Conservation (phyloP, 35 echinoderm and acorn worm genomes). For the Ophiothrix spiculata region DNA sequence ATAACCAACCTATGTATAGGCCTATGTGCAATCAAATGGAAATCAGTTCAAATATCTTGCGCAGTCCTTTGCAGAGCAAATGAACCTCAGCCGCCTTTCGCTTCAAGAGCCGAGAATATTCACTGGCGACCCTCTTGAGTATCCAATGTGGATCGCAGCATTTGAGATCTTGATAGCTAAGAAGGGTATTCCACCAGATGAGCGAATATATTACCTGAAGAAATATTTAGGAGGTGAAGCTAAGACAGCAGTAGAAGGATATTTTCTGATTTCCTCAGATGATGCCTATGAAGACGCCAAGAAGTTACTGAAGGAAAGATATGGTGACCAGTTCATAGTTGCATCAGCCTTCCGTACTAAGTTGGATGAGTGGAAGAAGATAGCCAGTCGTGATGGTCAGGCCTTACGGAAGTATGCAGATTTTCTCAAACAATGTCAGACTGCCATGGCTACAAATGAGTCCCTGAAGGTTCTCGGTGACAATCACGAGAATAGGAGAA, state of each 20-base stretch:
- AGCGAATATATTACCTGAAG: slow-evolving; percentile 33
- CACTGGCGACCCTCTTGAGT: slow-evolving; percentile 57
- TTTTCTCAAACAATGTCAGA: slow-evolving; percentile 23
- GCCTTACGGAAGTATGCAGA: slow-evolving; percentile 50
- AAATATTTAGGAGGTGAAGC: slow-evolving; percentile 18
- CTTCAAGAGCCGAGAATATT: slow-evolving; percentile 68
- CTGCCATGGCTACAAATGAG: slow-evolving; percentile 9
- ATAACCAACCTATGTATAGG: background rate
- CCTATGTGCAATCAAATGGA: background rate
- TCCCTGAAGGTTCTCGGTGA: slow-evolving; percentile 31
- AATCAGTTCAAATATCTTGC: background rate
- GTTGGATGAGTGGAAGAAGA: background rate
- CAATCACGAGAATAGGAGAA: background rate
- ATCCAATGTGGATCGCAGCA: slow-evolving; percentile 19
- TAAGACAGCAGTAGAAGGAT: slow-evolving; percentile 1
- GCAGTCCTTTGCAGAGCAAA: slow-evolving; percentile 36
- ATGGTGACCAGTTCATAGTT: slow-evolving; percentile 15
- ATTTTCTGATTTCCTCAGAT: slow-evolving; percentile 1
- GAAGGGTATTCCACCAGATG: slow-evolving; percentile 3
- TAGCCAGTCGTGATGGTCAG: slow-evolving; percentile 19
- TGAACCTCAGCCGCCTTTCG: slow-evolving; percentile 57
- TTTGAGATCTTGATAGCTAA: slow-evolving; percentile 11
- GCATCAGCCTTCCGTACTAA: background rate
- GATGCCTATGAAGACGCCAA: background rate
- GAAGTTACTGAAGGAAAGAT: background rate